A percentile compares a stretch with the other conserved stretches of the same genome.
phyloP scores from a whole-genome alignment of 2,113 vertebrate species.

The Elanoides forficatus region DNA sequence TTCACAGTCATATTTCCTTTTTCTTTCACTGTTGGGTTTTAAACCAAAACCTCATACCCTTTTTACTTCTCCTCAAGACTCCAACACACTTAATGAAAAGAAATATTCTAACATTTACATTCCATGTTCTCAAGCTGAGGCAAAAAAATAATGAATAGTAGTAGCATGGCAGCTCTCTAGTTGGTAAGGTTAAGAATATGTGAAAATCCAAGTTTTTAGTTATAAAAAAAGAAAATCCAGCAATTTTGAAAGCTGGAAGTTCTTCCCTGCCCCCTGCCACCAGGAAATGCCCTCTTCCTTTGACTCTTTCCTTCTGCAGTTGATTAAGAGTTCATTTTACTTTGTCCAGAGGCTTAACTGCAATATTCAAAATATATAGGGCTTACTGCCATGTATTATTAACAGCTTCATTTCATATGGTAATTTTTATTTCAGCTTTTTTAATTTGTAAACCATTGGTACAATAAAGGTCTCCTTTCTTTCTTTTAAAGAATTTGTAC shows the following conservation, averaged over 20 bases:
- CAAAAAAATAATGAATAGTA: background rate
- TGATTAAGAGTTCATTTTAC: background rate
- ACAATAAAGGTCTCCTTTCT: background rate
- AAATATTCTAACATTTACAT: background rate
- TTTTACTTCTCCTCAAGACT: background rate
- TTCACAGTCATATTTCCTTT: background rate
- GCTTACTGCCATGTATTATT: background rate
- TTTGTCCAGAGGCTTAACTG: background rate
- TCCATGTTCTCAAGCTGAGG: background rate
- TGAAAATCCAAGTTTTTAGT: background rate
- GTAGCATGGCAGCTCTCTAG: background rate
- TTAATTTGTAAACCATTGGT: background rate
- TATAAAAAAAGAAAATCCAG: background rate
- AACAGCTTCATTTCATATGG: background rate
- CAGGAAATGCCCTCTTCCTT: background rate
- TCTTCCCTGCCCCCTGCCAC: background rate
- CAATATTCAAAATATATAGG: fast-evolving
- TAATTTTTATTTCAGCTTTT: background rate
- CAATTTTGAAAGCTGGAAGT: background rate
- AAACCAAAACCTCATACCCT: background rate
- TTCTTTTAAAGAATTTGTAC: background rate
- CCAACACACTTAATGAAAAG: background rate
- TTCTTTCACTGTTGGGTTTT: background rate
- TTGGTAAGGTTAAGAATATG: background rate
- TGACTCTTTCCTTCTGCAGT: background rate